phyloP scores from a whole-genome alignment of 2,113 vertebrate genomes.

The Actenoides hombroni region DNA sequence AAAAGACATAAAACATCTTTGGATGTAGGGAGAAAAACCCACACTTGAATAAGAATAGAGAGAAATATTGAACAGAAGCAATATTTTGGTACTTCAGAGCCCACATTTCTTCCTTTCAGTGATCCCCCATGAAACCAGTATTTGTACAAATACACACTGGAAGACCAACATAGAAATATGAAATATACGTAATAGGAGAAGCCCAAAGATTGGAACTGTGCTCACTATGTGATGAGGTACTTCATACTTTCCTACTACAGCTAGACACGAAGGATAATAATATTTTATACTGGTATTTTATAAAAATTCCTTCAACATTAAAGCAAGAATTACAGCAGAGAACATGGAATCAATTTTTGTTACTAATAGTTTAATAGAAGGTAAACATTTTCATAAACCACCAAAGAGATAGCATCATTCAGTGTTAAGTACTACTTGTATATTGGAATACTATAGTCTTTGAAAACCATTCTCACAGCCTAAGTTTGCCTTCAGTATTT shows the following conservation, averaged over 20 bases:
- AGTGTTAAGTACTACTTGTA: background rate
- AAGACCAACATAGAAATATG: background rate
- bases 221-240: background rate
- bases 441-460: background rate
- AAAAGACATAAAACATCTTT: conserved; percentile 27
- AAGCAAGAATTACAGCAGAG: background rate
- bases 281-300: background rate
- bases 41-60: background rate
- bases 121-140: background rate
- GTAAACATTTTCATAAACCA: background rate
- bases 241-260: background rate
- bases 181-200: background rate
- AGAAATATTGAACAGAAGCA: background rate
- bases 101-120: background rate
- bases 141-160: background rate
- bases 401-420: background rate
- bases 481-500: background rate
- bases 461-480: background rate
- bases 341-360: background rate
- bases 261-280: background rate
- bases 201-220: background rate
- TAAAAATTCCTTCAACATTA: background rate
- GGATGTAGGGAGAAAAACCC: background rate
- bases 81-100: background rate
- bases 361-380: background rate